A percentile compares a stretch with the other conserved stretches of the same genome.
Conservation (phyloP, 2,797 vertebrate genomes). For the Rhinoraja longicauda region DNA sequence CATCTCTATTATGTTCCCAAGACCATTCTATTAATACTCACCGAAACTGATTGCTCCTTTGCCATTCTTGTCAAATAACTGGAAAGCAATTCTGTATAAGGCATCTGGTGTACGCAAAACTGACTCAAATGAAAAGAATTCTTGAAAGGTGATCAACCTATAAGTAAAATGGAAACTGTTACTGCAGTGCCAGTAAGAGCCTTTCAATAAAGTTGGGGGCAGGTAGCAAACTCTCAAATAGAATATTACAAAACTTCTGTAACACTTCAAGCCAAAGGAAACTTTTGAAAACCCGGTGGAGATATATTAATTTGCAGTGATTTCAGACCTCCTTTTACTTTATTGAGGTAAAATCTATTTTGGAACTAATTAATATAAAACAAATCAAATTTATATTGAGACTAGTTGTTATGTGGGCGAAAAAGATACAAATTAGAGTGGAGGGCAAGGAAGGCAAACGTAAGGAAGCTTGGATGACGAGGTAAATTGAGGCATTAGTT, state of each 20-base stretch:
- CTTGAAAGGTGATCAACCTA: slow-evolving; percentile 80
- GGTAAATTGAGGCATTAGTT: no score
- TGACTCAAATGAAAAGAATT: slow-evolving; percentile 77
- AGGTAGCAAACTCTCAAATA: background rate
- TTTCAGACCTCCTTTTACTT: background rate
- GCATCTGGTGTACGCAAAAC: slow-evolving; percentile 77
- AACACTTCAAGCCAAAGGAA: background rate
- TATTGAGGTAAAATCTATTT: background rate
- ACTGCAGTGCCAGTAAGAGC: background rate
- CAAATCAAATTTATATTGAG: slow-evolving; percentile 8
- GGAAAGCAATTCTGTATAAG: slow-evolving; percentile 77
- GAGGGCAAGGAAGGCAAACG: no score
- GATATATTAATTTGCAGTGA: background rate
- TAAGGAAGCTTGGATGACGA: no score
- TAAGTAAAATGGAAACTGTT: slow-evolving; percentile 45
- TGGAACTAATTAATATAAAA: background rate
- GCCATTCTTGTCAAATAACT: slow-evolving; percentile 79
- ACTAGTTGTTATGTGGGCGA: background rate
- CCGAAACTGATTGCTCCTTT: slow-evolving; percentile 74
- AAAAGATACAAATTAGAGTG: no score
- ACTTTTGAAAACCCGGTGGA: background rate
- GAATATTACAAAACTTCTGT: background rate
- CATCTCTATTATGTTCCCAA: background rate
- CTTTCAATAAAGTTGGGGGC: background rate
- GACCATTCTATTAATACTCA: slow-evolving; percentile 51